Conservation (phyloP, 2,797 vertebrate species). For the Microcaecilia unicolor region DNA sequence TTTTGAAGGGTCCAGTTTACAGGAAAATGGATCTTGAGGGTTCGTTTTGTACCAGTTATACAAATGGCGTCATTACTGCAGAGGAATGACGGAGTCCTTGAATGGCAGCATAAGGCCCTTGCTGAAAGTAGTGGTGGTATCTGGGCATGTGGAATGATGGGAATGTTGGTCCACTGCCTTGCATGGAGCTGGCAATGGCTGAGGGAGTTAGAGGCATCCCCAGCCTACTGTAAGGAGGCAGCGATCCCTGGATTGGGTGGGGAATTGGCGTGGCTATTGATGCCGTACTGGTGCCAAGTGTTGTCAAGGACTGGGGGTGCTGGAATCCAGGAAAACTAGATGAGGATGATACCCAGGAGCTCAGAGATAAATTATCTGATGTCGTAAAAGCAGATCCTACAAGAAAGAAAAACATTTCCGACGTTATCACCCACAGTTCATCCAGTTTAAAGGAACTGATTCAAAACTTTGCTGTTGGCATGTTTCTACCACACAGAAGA, state of each 20-base stretch:
- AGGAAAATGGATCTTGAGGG: too few species aligned
- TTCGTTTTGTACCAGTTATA: conserved; percentile 62
- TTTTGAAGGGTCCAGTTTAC: conserved; percentile 4
- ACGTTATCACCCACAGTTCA: neutral
- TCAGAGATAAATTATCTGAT: conserved; percentile 90
- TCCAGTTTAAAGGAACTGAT: too few species aligned
- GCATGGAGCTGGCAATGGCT: conserved; percentile 82
- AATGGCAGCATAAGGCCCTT: conserved; percentile 95
- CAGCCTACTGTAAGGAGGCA: conserved; percentile 85
- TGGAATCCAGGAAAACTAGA: conserved; percentile 89
- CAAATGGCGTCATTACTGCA: conserved; percentile 94
- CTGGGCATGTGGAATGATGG: conserved; percentile 97
- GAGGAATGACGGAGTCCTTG: conserved; percentile 96
- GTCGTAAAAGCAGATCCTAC: conserved; percentile 90
- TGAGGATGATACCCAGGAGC: conserved; percentile 90
- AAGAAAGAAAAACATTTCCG: conserved; percentile 21
- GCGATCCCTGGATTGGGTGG: conserved; percentile 89
- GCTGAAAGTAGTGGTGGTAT: conserved; percentile 98
- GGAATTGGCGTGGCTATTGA: conserved; percentile 75
- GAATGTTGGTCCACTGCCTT: conserved; percentile 85
- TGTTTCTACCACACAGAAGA: neutral
- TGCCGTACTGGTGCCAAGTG: conserved; percentile 68
- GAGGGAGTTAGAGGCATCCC: conserved; percentile 86
- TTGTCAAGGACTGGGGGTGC: conserved; percentile 82
- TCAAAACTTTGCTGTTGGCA: too few species aligned